phyloP scores from a whole-genome alignment of 2,797 vertebrate genomes.

The Cynodonichthys magdalenae region DNA sequence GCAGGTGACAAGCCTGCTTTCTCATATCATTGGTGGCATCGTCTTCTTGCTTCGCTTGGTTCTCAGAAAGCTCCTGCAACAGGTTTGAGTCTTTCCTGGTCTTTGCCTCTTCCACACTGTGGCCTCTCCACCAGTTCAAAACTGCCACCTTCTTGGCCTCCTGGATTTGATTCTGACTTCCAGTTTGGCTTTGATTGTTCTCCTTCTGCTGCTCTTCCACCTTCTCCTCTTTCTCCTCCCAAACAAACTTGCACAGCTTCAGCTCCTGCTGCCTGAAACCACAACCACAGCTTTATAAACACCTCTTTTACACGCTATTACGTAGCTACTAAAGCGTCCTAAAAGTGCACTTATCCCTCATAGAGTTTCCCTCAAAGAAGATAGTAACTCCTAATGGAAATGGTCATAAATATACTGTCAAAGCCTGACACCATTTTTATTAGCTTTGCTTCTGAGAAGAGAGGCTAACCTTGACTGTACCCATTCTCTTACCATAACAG shows the following conservation, averaged over 20 bases:
- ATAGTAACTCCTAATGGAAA: slow-evolving; percentile 54
- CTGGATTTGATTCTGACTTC: slow-evolving; percentile 39
- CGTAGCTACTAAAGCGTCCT: slow-evolving; percentile 64
- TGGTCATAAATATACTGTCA: slow-evolving; percentile 62
- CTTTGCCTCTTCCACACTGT: slow-evolving; percentile 55
- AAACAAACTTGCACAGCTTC: slow-evolving; percentile 64
- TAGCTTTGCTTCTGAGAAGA: slow-evolving; percentile 53
- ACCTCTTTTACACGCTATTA: slow-evolving; percentile 60
- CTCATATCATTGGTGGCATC: slow-evolving; percentile 65
- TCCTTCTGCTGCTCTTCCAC: slow-evolving; percentile 61
- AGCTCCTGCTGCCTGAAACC: slow-evolving; percentile 75
- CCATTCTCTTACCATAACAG: slow-evolving; percentile 69
- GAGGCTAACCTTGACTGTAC: slow-evolving; percentile 56
- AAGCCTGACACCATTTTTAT: slow-evolving; percentile 65
- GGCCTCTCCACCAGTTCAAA: slow-evolving; percentile 75
- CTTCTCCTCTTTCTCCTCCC: slow-evolving; percentile 72
- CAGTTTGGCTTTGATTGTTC: slow-evolving; percentile 53
- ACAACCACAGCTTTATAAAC: slow-evolving; percentile 70
- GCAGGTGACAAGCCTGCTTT: slow-evolving; percentile 61
- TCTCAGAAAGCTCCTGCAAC: slow-evolving; percentile 43
- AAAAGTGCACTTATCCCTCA: slow-evolving; percentile 74
- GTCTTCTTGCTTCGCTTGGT: slow-evolving; percentile 54
- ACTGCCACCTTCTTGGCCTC: slow-evolving; percentile 62
- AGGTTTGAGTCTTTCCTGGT: slow-evolving; percentile 19
- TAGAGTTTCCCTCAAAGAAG: slow-evolving; percentile 36